phyloP scores from a whole-genome alignment of 2,797 vertebrate species.

The Morus bassanus region DNA sequence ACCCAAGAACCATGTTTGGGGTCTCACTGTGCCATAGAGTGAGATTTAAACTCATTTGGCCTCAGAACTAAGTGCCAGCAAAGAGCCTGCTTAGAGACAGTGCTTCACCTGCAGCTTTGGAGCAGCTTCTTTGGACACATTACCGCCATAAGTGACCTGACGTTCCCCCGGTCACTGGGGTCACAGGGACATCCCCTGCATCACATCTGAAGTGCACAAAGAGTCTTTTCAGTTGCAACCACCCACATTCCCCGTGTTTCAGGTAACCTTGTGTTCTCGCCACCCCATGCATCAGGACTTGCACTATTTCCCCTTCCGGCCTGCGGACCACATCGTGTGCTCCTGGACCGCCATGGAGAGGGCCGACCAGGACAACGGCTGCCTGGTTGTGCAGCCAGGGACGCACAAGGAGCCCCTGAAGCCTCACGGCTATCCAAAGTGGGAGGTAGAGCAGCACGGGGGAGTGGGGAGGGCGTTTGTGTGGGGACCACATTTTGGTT shows the following conservation, averaged over 20 bases:
- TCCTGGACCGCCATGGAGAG: slow-evolving; percentile 88
- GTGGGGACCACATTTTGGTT: background rate
- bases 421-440: slow-evolving; percentile 83
- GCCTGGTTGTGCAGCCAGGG: slow-evolving; percentile 85
- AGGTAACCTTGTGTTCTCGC: background rate
- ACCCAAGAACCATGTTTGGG: background rate
- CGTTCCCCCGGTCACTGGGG: background rate
- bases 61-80: background rate
- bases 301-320: slow-evolving; percentile 78
- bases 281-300: background rate
- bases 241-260: no score
- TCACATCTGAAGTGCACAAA: background rate
- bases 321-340: slow-evolving; percentile 82
- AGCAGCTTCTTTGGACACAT: background rate
- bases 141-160: no score
- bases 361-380: slow-evolving; percentile 79
- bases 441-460: slow-evolving; percentile 78
- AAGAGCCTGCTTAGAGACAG: background rate
- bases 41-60: background rate
- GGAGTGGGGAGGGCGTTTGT: no score
- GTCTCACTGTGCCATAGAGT: background rate
- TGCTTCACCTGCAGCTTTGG: background rate
- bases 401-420: slow-evolving; percentile 78
- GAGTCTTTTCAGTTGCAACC: background rate
- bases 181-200: no score